Conservation (phyloP, 2,797 vertebrate species). For the Xyrichtys novacula region DNA sequence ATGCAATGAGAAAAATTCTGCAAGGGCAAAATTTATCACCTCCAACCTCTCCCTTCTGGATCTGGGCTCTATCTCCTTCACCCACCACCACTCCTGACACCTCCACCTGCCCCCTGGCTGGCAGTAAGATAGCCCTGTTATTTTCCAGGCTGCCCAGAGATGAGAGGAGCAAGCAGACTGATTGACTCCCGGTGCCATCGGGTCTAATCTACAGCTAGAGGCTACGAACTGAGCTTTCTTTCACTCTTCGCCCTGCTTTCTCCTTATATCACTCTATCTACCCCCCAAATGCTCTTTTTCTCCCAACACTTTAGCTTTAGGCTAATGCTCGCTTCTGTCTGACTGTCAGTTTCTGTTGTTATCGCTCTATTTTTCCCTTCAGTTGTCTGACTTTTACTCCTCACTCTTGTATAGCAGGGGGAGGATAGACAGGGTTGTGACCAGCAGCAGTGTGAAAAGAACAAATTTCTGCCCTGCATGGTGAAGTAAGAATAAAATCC, state of each 20-base stretch:
- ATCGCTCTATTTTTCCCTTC: slow-evolving; percentile 27
- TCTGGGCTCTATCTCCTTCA: slow-evolving; percentile 18
- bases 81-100: slow-evolving; percentile 20
- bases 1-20: not conserved
- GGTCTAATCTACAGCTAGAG: slow-evolving; percentile 71
- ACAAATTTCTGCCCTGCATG: slow-evolving; percentile 33
- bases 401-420: slow-evolving; percentile 21
- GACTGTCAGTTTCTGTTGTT: slow-evolving; percentile 58
- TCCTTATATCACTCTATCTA: slow-evolving; percentile 37
- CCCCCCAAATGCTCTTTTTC: slow-evolving; percentile 44
- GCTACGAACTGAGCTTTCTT: slow-evolving; percentile 51
- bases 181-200: slow-evolving; percentile 65
- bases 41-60: slow-evolving; percentile 21
- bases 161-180: slow-evolving; percentile 64
- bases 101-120: slow-evolving; percentile 48
- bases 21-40: slow-evolving; percentile 19
- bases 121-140: slow-evolving; percentile 49
- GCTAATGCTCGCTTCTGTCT: slow-evolving; percentile 62
- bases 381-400: slow-evolving; percentile 31
- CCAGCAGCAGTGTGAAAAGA: slow-evolving; percentile 51
- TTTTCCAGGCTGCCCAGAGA: slow-evolving; percentile 59
- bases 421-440: slow-evolving; percentile 39
- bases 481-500: slow-evolving; percentile 38
- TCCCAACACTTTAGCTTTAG: slow-evolving; percentile 58
- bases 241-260: slow-evolving; percentile 15